Evolutionary conservation across 2,113 vertebrate species (phyloP), one percentile per base, ranked within the genome.

Genomic region (Calidris pygmaea): DNA sequence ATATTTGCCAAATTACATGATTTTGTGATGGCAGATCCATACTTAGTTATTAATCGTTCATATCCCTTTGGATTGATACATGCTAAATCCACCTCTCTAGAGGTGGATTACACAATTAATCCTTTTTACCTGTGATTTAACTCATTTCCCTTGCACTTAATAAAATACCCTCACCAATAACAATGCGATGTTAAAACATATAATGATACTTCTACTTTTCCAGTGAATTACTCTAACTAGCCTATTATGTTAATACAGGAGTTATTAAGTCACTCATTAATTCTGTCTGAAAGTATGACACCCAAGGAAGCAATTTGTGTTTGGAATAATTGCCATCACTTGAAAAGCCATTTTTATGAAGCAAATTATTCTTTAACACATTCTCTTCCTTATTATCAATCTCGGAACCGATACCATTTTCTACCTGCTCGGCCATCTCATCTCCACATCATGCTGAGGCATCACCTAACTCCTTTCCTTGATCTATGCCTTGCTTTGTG

Each of bases 181-280:
- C 47, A 78, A 30, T 76, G 55, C 21, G 53, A 37, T 78, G 60
- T 93, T 94, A 87, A 96, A 95, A 96, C 56, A 81, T 52, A 60
- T 37, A 85, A 66, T 78, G 39, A 88, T 86, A 58, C 48, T 88
- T 72, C 87, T 93, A 22, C 37, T 94, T 95, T 94, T 96, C 66
- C 71, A 93, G 52, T 88, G 82, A 91, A 96, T 97, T 91, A 93
- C 50, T 83, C 85, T 94, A 90, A 87, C 81, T 92, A 91, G 77
- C 72, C 85, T 92, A 65, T 95, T 92, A 91, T 94, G 52, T 93
- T 95, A 94, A 89, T 96, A 91, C 34, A 88, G 68, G 14, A 85
- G 16, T 85, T 91, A 94, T 79, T 93, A 87, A 94, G 85, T 81
- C 73, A 90, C 66, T 92, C 76, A 91, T 96, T 96, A 97, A 96